A percentile compares a stretch with the other conserved stretches of the same genome.
phyloP scores from a whole-genome alignment of 2,797 vertebrate genomes.

The Sciurus vulgaris region DNA sequence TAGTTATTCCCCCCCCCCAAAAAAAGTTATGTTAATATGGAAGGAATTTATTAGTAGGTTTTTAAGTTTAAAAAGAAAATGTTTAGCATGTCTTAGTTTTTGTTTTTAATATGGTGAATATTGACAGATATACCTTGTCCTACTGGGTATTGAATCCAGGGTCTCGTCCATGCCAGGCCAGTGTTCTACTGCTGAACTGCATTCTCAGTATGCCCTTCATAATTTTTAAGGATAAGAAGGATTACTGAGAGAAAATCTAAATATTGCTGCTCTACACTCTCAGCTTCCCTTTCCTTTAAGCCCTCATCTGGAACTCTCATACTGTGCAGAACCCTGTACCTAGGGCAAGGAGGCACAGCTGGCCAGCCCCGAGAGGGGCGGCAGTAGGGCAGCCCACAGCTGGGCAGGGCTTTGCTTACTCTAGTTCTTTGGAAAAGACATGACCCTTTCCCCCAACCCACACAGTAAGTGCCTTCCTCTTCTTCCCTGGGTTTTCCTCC shows the following conservation, averaged over 20 bases:
- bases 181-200: too few relatives aligned
- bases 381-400: background rate
- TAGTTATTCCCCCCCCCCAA: conserved; percentile 14
- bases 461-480: background rate
- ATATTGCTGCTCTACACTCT: background rate
- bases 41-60: background rate
- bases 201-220: background rate
- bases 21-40: background rate
- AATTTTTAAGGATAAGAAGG: background rate
- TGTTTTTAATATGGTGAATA: background rate
- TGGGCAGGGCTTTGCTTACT: background rate
- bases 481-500: background rate
- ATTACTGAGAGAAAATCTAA: conserved; percentile 3
- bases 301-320: background rate
- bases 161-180: too few relatives aligned
- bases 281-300: background rate
- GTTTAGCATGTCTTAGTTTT: conserved; percentile 15
- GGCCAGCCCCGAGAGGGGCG: background rate
- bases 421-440: background rate
- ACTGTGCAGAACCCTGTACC: background rate
- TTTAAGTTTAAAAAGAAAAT: conserved; percentile 38
- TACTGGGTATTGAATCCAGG: too few relatives aligned
- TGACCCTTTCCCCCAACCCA: background rate
- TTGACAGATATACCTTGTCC: background rate
- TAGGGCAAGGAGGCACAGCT: background rate